Conservation (phyloP, 2,797 vertebrate genomes). For the Ibycter americanus region DNA sequence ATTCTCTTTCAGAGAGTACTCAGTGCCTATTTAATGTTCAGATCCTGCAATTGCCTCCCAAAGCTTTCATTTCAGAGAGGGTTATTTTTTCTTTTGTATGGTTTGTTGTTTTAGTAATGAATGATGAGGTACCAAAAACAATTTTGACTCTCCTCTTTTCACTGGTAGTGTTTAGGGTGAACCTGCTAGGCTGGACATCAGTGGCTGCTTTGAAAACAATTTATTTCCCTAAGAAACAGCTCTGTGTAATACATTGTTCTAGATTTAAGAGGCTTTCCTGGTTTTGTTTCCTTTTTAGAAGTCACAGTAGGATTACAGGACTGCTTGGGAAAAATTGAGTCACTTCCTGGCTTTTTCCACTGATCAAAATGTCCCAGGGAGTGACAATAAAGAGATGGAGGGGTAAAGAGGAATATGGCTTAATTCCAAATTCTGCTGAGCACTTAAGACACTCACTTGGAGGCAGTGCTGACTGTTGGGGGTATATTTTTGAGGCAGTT, state of each 20-base stretch:
- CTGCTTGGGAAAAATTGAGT: conserved; percentile 71
- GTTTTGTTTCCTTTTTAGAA: conserved; percentile 70
- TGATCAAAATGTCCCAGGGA: conserved; percentile 12
- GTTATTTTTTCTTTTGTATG: neutral
- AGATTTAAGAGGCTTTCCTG: conserved; percentile 67
- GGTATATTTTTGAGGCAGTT: neutral
- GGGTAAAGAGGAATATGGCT: neutral
- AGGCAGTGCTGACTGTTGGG: neutral
- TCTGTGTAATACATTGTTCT: conserved; percentile 50
- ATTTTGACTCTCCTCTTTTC: neutral
- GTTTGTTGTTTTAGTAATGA: neutral
- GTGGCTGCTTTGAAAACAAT: neutral
- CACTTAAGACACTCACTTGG: neutral
- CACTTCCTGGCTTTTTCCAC: conserved; percentile 75
- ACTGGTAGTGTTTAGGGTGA: neutral
- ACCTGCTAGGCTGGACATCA: neutral
- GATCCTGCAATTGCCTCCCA: neutral
- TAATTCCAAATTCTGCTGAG: neutral
- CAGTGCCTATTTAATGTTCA: neutral
- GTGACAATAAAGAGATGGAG: conserved; percentile 21
- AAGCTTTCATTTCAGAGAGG: neutral
- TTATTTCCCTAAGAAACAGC: neutral
- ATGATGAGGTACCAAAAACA: neutral
- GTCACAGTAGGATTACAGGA: conserved; percentile 16
- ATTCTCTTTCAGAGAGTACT: neutral